Evolutionary conservation across 1,140 invertebrate species (phyloP).

Genomic region (Eurosta solidaginis): DNA sequence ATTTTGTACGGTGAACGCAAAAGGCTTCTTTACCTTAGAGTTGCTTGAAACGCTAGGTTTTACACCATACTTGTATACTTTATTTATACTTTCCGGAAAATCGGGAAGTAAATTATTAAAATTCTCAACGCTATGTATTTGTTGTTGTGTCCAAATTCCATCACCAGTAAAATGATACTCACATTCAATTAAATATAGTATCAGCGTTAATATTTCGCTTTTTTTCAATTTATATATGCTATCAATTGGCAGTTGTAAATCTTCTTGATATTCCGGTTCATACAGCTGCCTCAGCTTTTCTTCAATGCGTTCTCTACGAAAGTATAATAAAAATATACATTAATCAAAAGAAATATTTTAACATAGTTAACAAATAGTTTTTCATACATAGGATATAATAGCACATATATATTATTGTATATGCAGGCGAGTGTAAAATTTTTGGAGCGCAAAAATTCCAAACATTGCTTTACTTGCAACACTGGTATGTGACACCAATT

Average conservation of each 20-base stretch:
- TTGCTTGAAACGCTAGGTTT: slow-evolving; percentile 44
- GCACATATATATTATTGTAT: slow-evolving; percentile 62
- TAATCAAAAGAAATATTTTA: background rate
- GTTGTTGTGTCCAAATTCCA: slow-evolving; percentile 59
- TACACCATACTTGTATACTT: slow-evolving; percentile 55
- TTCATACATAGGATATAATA: slow-evolving; percentile 64
- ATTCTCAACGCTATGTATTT: slow-evolving; percentile 54
- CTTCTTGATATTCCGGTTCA: slow-evolving; percentile 40
- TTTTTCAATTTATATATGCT: slow-evolving; percentile 40
- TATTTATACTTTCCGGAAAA: slow-evolving; percentile 54
- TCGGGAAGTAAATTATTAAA: slow-evolving; percentile 56
- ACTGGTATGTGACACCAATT: slow-evolving; percentile 65
- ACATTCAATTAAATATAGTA: slow-evolving; percentile 60
- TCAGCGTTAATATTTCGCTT: slow-evolving; percentile 50
- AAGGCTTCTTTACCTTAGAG: background rate
- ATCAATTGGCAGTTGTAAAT: slow-evolving; percentile 43
- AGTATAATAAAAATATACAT: background rate
- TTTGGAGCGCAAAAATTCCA: slow-evolving; percentile 60
- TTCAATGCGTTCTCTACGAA: slow-evolving; percentile 50
- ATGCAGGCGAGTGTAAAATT: slow-evolving; percentile 62
- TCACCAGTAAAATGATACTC: slow-evolving; percentile 61
- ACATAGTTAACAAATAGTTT: background rate
- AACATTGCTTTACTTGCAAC: slow-evolving; percentile 62
- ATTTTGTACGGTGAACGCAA: background rate
- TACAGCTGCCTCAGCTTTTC: slow-evolving; percentile 49